Evolutionary conservation across 2,888 invertebrate species (phyloP).

Genomic region (Acrobasis suavella): DNA sequence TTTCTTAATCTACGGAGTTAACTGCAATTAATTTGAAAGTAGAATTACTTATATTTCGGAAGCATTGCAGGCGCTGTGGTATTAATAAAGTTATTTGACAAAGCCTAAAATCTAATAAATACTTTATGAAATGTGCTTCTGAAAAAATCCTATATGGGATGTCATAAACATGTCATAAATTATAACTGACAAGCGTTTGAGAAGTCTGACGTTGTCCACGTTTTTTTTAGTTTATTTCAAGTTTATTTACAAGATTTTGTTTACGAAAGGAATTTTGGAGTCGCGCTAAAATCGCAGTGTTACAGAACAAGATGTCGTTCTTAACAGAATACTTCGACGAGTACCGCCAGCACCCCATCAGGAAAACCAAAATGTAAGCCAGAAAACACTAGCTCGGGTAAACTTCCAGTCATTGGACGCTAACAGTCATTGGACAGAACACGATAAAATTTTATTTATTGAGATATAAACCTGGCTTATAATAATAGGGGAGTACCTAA

Average conservation of each 20-base stretch:
- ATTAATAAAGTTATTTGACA: too few relatives aligned
- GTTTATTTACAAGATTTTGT: conserved; percentile 30
- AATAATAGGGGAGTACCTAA: too few relatives aligned
- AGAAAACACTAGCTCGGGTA: too few relatives aligned
- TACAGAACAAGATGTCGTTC: conserved; percentile 60
- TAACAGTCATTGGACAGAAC: too few relatives aligned
- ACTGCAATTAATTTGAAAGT: too few relatives aligned
- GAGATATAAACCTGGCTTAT: too few relatives aligned
- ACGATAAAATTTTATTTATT: too few relatives aligned
- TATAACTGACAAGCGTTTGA: conserved; percentile 20
- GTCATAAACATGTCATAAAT: conserved; percentile 19
- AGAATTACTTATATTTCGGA: too few relatives aligned
- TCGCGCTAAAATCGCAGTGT: conserved; percentile 7
- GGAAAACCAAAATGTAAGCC: conserved; percentile 70
- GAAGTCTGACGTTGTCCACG: background rate
- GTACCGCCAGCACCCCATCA: conserved; percentile 66
- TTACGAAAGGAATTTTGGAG: conserved; percentile 24
- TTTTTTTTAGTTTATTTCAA: conserved; percentile 21
- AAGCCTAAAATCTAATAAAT: too few relatives aligned
- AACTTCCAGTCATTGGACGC: too few relatives aligned
- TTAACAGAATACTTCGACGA: conserved; percentile 78
- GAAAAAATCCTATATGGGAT: background rate
- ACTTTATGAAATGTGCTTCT: background rate
- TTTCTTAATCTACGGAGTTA: too few relatives aligned
- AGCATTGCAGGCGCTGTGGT: too few relatives aligned